Conservation (phyloP, 2,113 vertebrate genomes). For the Oxyura jamaicensis region DNA sequence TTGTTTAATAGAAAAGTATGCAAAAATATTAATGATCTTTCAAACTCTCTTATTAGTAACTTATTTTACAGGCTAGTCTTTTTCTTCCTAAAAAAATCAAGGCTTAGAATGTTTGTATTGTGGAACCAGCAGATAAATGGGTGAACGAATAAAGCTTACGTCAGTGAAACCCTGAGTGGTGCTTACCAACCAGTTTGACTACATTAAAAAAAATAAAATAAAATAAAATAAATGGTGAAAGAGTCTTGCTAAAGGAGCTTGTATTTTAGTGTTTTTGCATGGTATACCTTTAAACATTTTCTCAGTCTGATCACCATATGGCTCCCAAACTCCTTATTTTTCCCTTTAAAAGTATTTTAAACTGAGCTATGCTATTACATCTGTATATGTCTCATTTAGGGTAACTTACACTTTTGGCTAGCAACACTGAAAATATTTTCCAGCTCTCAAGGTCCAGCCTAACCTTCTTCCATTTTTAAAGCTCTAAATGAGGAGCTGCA, state of each 20-base stretch:
- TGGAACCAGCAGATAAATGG: constrained; percentile 7
- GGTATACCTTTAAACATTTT: constrained; percentile 54
- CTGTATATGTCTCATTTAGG: constrained; percentile 68
- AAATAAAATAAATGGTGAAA: background rate
- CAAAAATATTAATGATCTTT: background rate
- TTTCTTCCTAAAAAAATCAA: background rate
- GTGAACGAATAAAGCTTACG: background rate
- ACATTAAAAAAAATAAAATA: background rate
- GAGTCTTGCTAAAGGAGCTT: background rate
- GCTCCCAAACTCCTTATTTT: constrained; percentile 57
- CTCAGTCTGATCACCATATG: constrained; percentile 64
- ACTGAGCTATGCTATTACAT: constrained; percentile 64
- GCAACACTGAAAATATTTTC: constrained; percentile 58
- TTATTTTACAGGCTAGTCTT: background rate
- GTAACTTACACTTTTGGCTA: constrained; percentile 69
- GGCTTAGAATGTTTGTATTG: background rate
- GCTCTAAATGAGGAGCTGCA: constrained; percentile 63
- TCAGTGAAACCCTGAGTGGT: background rate
- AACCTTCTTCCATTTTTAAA: constrained; percentile 70
- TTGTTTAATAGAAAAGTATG: background rate
- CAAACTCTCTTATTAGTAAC: background rate
- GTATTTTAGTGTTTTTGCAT: constrained; percentile 49
- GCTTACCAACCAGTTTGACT: background rate
- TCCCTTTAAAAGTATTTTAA: constrained; percentile 61
- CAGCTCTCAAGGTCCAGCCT: constrained; percentile 61